Percentiles rank a stretch among this genome's conserved stretches.
These are phyloP conservation scores for Calliphora vicina DNA, from an alignment of 1,140 invertebrate genomes.

Conservation along the genomic window DNA sequence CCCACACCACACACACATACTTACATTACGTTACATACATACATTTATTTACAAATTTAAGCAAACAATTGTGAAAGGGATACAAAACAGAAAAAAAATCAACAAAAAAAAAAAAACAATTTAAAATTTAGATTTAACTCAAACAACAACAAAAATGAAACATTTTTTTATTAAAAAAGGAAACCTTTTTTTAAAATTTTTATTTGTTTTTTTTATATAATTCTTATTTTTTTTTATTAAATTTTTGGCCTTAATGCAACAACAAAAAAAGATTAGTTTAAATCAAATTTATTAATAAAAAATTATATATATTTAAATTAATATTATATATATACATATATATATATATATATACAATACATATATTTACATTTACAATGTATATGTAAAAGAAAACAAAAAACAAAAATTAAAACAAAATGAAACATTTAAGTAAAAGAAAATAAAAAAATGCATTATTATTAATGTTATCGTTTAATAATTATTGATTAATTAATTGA, in stretches of 20 bases:
- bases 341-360: slow-evolving; percentile 38
- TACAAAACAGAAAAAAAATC: slow-evolving; percentile 16
- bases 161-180: slow-evolving; percentile 2
- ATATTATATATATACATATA: slow-evolving; percentile 40
- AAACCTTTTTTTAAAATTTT: slow-evolving; percentile 30
- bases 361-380: slow-evolving; percentile 36
- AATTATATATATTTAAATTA: slow-evolving; percentile 37
- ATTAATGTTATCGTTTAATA: slow-evolving; percentile 6
- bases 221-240: slow-evolving; percentile 19
- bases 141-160: slow-evolving; percentile 39
- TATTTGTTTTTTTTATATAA: slow-evolving; percentile 30
- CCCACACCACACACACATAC: slow-evolving; percentile 3
- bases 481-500: background rate
- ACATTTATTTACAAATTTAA: slow-evolving; percentile 35
- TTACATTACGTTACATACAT: background rate
- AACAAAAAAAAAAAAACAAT: slow-evolving; percentile 16
- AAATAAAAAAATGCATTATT: slow-evolving; percentile 11
- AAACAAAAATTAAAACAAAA: no score
- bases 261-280: slow-evolving; percentile 38
- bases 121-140: slow-evolving; percentile 34
- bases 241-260: slow-evolving; percentile 36
- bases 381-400: slow-evolving; percentile 6
- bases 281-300: slow-evolving; percentile 38
- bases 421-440: background rate
- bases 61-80: slow-evolving; percentile 19